These are phyloP conservation scores for Ichneumoninae sp. DNA, from an alignment of 2,888 invertebrate species.

Conservation along the genomic window DNA sequence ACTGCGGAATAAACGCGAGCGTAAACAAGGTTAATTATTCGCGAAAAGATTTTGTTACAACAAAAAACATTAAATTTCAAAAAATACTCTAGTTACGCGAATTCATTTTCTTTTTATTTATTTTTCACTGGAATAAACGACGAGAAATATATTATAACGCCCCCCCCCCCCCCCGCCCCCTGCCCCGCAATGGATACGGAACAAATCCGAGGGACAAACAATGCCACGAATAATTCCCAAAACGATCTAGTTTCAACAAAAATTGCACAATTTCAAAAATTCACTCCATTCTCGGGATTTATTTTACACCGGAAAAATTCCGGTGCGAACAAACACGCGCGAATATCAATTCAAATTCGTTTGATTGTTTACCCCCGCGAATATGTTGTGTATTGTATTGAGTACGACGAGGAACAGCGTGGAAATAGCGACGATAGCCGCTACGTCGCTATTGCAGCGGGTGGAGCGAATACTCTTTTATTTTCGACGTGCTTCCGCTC, in stretches of 20 bases:
- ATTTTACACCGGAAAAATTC: not conserved
- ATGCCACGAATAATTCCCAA: not conserved
- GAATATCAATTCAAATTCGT: not conserved
- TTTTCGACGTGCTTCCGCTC: constrained; percentile 64
- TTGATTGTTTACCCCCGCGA: not conserved
- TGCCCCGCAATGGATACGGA: not conserved
- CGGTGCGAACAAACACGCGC: not conserved
- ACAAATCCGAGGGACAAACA: not conserved
- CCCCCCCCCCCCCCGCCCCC: too few species aligned
- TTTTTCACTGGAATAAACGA: too few species aligned
- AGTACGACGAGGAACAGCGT: not conserved
- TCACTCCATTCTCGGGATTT: too few species aligned
- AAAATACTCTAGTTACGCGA: not conserved
- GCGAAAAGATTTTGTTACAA: not conserved
- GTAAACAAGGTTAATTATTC: not conserved
- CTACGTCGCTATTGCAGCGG: constrained; percentile 17
- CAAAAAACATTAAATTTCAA: not conserved
- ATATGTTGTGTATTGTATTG: not conserved
- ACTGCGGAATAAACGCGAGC: not conserved
- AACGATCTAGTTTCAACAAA: not conserved
- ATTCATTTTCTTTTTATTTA: not conserved
- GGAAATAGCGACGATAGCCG: not conserved
- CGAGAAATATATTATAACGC: not conserved
- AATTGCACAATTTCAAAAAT: too few species aligned
- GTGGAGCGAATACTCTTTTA: constrained; percentile 48